These are phyloP conservation scores for Tetrao urogallus DNA, from an alignment of 2,113 vertebrate genomes.

Conservation along the genomic window DNA sequence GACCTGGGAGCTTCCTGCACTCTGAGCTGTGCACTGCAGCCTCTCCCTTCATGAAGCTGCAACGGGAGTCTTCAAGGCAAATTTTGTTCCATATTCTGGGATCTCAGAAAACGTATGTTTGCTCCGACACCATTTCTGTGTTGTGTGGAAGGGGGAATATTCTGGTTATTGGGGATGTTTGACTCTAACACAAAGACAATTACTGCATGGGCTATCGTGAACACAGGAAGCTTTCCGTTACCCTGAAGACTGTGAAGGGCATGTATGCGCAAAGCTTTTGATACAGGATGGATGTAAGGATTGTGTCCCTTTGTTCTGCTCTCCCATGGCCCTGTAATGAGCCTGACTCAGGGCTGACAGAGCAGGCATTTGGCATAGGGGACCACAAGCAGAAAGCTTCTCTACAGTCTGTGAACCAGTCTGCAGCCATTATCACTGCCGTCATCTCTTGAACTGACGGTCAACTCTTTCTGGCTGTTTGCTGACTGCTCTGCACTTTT, in stretches of 20 bases:
- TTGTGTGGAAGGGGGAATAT: not conserved
- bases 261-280: not conserved
- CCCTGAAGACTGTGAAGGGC: not conserved
- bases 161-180: not conserved
- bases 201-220: fast-evolving
- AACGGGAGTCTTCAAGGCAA: not conserved
- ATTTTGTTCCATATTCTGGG: not conserved
- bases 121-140: not conserved
- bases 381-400: not conserved
- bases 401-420: fast-evolving
- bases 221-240: not conserved
- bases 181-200: not conserved
- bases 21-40: not conserved
- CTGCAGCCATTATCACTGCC: not conserved
- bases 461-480: not conserved
- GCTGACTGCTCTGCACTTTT: not conserved
- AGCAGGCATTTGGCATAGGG: not conserved
- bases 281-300: not conserved
- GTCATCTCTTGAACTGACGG: not conserved
- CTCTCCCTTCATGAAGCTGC: not conserved
- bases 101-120: not conserved
- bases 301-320: not conserved
- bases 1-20: not conserved
- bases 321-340: not conserved
- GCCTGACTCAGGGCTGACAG: not conserved